Evolutionary conservation across 2,113 vertebrate genomes (phyloP), one percentile per base, ranked within the genome.

Genomic region (Euleptes europaea): DNA sequence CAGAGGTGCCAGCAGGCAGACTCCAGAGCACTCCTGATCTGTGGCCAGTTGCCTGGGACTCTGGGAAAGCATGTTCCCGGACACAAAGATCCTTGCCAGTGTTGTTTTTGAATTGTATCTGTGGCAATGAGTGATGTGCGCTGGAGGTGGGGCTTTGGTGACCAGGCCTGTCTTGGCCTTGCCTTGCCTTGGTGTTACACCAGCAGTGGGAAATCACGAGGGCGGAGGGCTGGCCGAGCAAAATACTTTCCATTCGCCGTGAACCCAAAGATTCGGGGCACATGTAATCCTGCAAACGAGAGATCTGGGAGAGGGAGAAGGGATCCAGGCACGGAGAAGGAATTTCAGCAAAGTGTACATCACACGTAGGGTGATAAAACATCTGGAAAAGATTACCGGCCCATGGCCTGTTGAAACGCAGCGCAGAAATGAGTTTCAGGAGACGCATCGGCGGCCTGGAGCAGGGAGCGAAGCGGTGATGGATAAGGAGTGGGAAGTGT

Each of bases 321-420:
- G 70, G 74, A 79, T 69, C 33, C 13, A 33, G 17, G 2, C 44
- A 35, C 63, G 10, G 63, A 15, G 73, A 57, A 1, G 19, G 69
- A 69, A 81, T 78, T 57, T 14, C 47, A 65, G 1, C 47, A 13
- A 84, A 92, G 82, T 66, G 74, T 80, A 42, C 60, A 35, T 80
- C 87, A 88, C 83, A 86, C 80, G 57, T 49, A 84, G 83, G 87
- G 92, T 40, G 72, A 57, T 2, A 78, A 89, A 85, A 90, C 92
- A 89, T 86, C 91, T 89, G 90, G 72, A 86, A 89, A 76, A 3
- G 7, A 67, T 87, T 91, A 84, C 38, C 60, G 57, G 70, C 10
- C 42, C 33, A 17, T 86, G 44, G 72, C 0, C 1, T 57, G 47
- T 11, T 3, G 80, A 88, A 93, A 81, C 70, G 15, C 54, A 49